These are phyloP conservation scores for Horisme vitalbata DNA, from an alignment of 2,888 invertebrate genomes.

Conservation along the genomic window DNA sequence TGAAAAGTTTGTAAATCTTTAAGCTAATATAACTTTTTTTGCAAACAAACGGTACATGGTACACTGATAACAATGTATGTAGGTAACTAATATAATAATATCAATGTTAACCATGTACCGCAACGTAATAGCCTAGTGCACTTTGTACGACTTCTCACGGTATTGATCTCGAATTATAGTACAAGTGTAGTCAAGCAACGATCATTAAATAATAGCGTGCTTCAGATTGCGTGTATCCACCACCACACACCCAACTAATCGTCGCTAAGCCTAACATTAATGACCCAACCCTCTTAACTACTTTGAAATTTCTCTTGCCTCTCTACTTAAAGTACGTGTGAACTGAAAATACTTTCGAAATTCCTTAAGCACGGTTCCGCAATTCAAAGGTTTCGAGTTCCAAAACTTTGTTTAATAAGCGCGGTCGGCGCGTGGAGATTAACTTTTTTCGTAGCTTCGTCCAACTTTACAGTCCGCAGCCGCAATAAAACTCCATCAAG, in stretches of 20 bases:
- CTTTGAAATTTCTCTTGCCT: conserved; percentile 9
- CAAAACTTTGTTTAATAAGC: conserved; percentile 56
- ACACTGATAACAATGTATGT: too few species aligned
- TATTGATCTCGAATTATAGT: neutral
- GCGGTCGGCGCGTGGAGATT: conserved; percentile 42
- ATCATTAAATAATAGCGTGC: conserved; percentile 29
- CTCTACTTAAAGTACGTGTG: conserved; percentile 21
- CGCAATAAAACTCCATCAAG: conserved; percentile 66
- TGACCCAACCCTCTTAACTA: conserved; percentile 19
- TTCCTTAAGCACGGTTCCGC: conserved; percentile 16
- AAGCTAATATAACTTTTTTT: too few species aligned
- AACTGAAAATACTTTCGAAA: conserved; percentile 22
- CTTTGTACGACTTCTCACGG: neutral
- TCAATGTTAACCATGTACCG: too few species aligned
- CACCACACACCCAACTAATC: conserved; percentile 12
- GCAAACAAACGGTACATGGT: too few species aligned
- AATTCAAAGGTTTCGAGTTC: conserved; percentile 5
- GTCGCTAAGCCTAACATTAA: conserved; percentile 23
- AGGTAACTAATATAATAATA: too few species aligned
- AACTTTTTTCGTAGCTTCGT: conserved; percentile 50
- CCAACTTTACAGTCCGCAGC: conserved; percentile 58
- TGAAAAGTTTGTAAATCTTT: too few species aligned
- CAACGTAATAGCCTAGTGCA: too few species aligned
- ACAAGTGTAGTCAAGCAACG: conserved; percentile 10
- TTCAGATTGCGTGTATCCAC: conserved; percentile 26